A percentile compares a stretch with the other conserved stretches of the same genome.
These are phyloP conservation scores for Caenorhabditis sulstoni DNA, from an alignment of 2,888 invertebrate species.

Conservation along the genomic window DNA sequence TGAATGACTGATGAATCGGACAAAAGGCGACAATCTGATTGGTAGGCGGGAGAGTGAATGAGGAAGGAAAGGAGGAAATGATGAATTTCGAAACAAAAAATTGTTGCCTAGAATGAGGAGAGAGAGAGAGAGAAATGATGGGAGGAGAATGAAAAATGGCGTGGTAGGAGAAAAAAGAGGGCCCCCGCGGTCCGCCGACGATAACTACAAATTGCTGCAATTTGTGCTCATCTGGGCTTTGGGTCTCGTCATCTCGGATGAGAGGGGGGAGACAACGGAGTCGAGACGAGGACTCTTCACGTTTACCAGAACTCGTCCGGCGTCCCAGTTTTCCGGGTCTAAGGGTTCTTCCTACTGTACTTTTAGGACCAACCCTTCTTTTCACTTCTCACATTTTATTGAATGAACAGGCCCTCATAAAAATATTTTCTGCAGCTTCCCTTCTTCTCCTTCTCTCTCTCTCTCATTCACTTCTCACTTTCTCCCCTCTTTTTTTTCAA, in stretches of 20 bases:
- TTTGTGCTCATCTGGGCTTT: constrained; percentile 50
- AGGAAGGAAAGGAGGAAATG: constrained; percentile 15
- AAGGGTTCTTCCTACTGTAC: too few relatives aligned
- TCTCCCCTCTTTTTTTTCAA: too few relatives aligned
- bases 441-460: too few relatives aligned
- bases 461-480: too few relatives aligned
- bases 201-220: constrained; percentile 52
- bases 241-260: constrained; percentile 26
- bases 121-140: background rate
- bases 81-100: constrained; percentile 4
- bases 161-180: constrained; percentile 12
- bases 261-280: background rate
- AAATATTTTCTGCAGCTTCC: too few relatives aligned
- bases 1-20: constrained; percentile 8
- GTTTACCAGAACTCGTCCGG: background rate
- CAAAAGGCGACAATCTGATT: too few relatives aligned
- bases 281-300: constrained; percentile 16
- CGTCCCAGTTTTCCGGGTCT: too few relatives aligned
- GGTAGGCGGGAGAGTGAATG: constrained; percentile 7
- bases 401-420: too few relatives aligned
- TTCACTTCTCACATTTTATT: too few relatives aligned
- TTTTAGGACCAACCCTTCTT: too few relatives aligned
- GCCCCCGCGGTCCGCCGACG: constrained; percentile 8
- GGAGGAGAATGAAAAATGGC: background rate
- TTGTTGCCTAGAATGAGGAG: background rate